phyloP scores from a whole-genome alignment of 2,888 invertebrate species.

The Cyclophora punctaria region DNA sequence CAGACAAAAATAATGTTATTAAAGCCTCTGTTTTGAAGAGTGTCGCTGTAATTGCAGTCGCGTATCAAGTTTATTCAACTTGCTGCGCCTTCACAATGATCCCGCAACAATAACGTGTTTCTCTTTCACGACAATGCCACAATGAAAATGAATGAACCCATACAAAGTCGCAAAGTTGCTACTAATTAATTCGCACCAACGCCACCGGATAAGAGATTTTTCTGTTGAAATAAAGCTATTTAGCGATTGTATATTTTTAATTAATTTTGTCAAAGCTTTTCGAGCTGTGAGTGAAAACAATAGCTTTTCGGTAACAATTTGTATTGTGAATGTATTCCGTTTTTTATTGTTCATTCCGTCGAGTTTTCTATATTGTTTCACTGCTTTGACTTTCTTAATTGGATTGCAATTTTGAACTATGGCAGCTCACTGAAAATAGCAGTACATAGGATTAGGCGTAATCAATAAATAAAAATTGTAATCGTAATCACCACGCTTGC shows the following conservation, averaged over 20 bases:
- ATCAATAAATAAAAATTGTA: not conserved
- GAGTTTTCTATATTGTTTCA: too few relatives aligned
- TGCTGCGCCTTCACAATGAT: conserved; percentile 17
- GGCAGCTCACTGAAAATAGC: too few relatives aligned
- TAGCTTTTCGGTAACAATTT: too few relatives aligned
- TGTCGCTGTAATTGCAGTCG: conserved; percentile 9
- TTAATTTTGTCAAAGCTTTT: conserved; percentile 16
- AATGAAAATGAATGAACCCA: conserved; percentile 36
- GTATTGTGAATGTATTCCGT: too few relatives aligned
- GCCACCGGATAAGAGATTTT: conserved; percentile 15
- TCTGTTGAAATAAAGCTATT: conserved; percentile 14
- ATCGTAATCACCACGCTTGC: not conserved
- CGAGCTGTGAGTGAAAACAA: not conserved
- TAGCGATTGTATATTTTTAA: conserved; percentile 16
- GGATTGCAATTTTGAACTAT: too few relatives aligned
- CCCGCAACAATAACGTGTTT: conserved; percentile 34
- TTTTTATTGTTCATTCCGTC: too few relatives aligned
- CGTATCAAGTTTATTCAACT: conserved; percentile 12
- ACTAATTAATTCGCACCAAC: conserved; percentile 48
- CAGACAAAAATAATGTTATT: conserved; percentile 1
- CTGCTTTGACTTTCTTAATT: too few relatives aligned
- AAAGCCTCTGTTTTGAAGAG: conserved; percentile 1
- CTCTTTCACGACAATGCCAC: conserved; percentile 35
- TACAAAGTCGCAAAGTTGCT: conserved; percentile 43
- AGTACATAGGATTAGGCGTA: too few relatives aligned